These are phyloP conservation scores for Leptinotarsa defecta DNA, from an alignment of 1,140 invertebrate genomes.

Conservation along the genomic window DNA sequence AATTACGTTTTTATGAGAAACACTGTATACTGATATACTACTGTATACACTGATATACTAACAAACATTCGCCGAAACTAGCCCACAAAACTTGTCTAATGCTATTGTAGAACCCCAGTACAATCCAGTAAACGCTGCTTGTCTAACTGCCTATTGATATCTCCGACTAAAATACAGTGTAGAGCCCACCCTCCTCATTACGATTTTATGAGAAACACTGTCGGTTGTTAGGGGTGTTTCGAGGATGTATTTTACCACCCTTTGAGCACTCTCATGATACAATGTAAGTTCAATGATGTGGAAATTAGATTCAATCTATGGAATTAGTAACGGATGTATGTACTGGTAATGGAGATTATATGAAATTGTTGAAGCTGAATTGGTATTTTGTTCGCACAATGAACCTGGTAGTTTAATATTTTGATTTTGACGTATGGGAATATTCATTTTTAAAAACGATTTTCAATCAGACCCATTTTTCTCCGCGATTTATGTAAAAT, in stretches of 20 bases:
- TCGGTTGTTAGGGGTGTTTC: slow-evolving; percentile 1
- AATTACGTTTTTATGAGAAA: not conserved
- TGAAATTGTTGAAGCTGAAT: no score
- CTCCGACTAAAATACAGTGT: not conserved
- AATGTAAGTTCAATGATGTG: not conserved
- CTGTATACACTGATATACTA: no score
- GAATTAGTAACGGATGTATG: not conserved
- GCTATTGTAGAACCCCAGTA: no score
- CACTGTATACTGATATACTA: no score
- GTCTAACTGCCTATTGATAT: not conserved
- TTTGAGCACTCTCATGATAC: not conserved
- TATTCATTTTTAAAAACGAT: no score
- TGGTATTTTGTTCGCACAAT: no score
- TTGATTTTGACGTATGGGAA: no score
- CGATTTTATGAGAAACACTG: not conserved
- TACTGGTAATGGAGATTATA: not conserved
- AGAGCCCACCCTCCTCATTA: not conserved
- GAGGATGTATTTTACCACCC: slow-evolving; percentile 1
- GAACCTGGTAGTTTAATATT: no score
- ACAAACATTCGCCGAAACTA: no score
- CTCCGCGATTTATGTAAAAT: no score
- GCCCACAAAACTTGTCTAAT: no score
- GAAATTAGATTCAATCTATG: not conserved
- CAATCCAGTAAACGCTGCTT: not conserved
- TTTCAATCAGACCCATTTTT: no score